A percentile compares a stretch with the other conserved stretches of the same genome.
phyloP scores from a whole-genome alignment of 2,888 invertebrate species.

The Drosophila siamana region DNA sequence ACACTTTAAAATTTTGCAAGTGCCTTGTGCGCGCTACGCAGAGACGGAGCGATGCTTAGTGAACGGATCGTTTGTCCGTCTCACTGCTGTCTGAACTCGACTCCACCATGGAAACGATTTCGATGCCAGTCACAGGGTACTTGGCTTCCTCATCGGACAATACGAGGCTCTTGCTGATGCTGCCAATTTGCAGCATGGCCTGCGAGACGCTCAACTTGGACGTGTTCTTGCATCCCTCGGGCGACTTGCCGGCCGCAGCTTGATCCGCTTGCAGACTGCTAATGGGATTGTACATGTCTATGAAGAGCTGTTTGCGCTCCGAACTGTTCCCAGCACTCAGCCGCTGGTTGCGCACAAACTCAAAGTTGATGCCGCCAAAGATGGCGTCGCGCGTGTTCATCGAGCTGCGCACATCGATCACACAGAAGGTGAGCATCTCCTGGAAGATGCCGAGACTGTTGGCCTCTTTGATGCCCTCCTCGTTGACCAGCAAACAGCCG shows the following conservation, averaged over 20 bases:
- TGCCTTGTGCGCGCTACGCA: neutral
- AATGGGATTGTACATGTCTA: neutral
- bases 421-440: slow-evolving; percentile 63
- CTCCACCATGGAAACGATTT: neutral
- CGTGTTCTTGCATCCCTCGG: neutral
- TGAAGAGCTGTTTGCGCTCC: neutral
- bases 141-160: slow-evolving; percentile 2
- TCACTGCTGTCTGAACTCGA: neutral
- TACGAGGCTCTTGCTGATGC: neutral
- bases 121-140: neutral
- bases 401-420: slow-evolving; percentile 56
- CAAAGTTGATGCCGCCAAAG: slow-evolving; percentile 58
- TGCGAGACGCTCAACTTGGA: neutral
- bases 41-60: neutral
- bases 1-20: neutral
- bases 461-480: slow-evolving; percentile 61
- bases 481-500: slow-evolving; percentile 69
- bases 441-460: slow-evolving; percentile 44
- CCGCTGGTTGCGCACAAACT: slow-evolving; percentile 34
- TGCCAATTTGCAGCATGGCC: neutral
- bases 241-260: neutral
- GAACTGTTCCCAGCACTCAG: slow-evolving; percentile 17
- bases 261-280: neutral
- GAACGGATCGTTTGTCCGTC: neutral
- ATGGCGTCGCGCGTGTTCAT: neutral